Evolutionary conservation across 2,797 vertebrate species (phyloP).

Genomic region (Neosilurus hyrtlii): DNA sequence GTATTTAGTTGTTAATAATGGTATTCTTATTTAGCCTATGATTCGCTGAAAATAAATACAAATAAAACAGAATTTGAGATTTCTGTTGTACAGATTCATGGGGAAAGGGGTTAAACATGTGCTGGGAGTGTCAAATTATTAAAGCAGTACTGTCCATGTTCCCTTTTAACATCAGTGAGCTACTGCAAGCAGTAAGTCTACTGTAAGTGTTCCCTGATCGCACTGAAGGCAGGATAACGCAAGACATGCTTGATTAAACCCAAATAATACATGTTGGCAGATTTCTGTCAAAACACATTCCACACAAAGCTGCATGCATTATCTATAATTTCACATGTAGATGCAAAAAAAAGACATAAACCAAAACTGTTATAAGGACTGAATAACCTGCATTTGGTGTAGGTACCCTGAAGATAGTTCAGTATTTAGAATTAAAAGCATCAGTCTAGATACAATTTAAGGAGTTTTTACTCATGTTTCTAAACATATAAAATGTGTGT

Average conservation of each 20-base stretch:
- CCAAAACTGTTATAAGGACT: constrained; percentile 22
- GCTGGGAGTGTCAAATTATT: not conserved
- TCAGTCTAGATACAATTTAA: too few species aligned
- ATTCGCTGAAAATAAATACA: not conserved
- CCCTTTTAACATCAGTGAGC: constrained; percentile 55
- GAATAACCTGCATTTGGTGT: constrained; percentile 49
- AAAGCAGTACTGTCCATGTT: not conserved
- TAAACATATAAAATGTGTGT: too few species aligned
- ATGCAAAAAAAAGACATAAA: constrained; percentile 60
- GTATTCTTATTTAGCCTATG: not conserved
- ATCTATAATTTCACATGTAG: constrained; percentile 62
- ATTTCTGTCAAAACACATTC: constrained; percentile 63
- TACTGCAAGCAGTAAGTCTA: constrained; percentile 61
- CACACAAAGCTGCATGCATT: constrained; percentile 68
- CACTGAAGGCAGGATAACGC: constrained; percentile 63
- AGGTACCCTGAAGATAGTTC: not conserved
- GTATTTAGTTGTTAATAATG: not conserved
- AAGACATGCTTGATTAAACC: constrained; percentile 59
- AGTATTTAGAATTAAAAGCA: too few species aligned
- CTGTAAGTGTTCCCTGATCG: constrained; percentile 64
- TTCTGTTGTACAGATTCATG: not conserved
- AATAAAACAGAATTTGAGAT: not conserved
- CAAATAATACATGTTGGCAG: constrained; percentile 62
- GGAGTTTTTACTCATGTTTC: too few species aligned
- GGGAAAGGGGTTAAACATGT: not conserved